phyloP scores from a whole-genome alignment of 2,888 invertebrate genomes.

The Meteorus cinctellus region DNA sequence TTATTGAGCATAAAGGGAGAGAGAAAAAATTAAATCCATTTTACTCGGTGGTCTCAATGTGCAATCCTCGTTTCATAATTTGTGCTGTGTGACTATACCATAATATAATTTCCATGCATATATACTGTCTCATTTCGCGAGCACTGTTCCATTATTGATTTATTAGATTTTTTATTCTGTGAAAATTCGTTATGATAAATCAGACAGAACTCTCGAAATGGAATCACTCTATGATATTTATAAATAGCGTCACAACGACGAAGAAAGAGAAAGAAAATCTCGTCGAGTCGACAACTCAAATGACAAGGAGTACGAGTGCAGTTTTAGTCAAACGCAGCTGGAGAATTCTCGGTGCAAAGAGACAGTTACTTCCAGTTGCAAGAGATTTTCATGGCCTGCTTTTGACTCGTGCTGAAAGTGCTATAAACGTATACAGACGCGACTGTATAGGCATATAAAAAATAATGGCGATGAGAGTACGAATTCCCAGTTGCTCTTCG shows the following conservation, averaged over 20 bases:
- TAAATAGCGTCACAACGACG: background rate
- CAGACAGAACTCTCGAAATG: background rate
- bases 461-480: slow-evolving; percentile 31
- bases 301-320: slow-evolving; percentile 28
- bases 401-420: slow-evolving; percentile 28
- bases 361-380: slow-evolving; percentile 33
- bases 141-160: background rate
- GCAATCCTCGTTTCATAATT: background rate
- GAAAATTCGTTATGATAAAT: background rate
- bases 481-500: background rate
- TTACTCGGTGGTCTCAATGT: background rate
- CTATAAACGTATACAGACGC: slow-evolving; percentile 31
- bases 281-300: slow-evolving; percentile 29
- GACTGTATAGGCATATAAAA: slow-evolving; percentile 33
- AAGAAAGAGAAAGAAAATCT: slow-evolving; percentile 1
- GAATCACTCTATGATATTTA: background rate
- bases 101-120: too few relatives aligned
- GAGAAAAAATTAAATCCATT: slow-evolving; percentile 16
- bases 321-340: slow-evolving; percentile 37
- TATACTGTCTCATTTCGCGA: too few relatives aligned
- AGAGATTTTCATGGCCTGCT: slow-evolving; percentile 32
- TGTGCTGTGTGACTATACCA: too few relatives aligned
- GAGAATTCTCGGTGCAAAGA: background rate
- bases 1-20: background rate
- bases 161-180: background rate